These are phyloP conservation scores for Rapana venosa DNA, from an alignment of 2,888 invertebrate genomes.

Conservation along the genomic window DNA sequence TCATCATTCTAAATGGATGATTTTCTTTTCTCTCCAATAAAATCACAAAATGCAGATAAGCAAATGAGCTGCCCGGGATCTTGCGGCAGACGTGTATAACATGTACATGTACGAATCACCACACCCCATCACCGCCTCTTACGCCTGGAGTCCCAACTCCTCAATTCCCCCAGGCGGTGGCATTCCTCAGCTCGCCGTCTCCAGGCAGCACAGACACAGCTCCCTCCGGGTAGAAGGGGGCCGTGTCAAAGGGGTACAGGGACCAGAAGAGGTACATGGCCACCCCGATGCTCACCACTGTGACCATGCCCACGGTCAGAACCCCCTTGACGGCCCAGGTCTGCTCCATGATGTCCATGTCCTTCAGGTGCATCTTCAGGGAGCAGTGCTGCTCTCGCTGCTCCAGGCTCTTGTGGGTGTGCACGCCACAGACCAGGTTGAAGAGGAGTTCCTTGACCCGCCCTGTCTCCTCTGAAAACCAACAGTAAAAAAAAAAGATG, in stretches of 20 bases:
- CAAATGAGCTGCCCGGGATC: no score
- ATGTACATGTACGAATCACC: no score
- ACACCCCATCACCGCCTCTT: no score
- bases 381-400: neutral
- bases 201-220: neutral
- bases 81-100: no score
- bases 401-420: neutral
- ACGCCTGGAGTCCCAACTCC: no score
- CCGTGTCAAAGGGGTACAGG: conserved; percentile 41
- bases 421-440: conserved; percentile 26
- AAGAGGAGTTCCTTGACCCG: neutral
- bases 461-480: neutral
- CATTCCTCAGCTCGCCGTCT: neutral
- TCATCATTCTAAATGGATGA: no score
- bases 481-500: no score
- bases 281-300: conserved; percentile 37
- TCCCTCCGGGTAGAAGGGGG: conserved; percentile 33
- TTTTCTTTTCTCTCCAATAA: no score
- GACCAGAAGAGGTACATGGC: conserved; percentile 50
- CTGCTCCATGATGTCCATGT: conserved; percentile 12
- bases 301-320: conserved; percentile 30
- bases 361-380: conserved; percentile 29
- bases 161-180: neutral
- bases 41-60: no score
- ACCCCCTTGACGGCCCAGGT: conserved; percentile 13